Percentiles rank a stretch among this genome's conserved stretches.
Evolutionary conservation across 2,888 invertebrate species (phyloP).

Genomic region (Thysanoteuthis rhombus): DNA sequence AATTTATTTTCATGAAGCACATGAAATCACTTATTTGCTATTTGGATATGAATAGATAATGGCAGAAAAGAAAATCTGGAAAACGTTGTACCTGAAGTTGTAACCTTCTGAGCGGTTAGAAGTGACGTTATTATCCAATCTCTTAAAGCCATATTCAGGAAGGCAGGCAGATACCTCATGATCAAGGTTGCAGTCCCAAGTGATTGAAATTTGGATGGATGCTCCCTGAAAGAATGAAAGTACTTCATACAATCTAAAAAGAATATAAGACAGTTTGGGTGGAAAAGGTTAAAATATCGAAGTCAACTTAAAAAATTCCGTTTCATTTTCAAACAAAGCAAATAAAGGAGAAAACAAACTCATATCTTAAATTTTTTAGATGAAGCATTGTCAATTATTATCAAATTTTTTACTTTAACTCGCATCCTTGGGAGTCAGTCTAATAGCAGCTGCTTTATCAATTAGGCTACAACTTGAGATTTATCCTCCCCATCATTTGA

Average conservation of each 20-base stretch:
- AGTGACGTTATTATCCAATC: slow-evolving; percentile 63
- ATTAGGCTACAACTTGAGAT: too few species aligned
- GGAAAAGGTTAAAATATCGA: background rate
- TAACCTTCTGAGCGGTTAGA: slow-evolving; percentile 67
- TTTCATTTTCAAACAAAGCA: background rate
- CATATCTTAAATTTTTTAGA: too few species aligned
- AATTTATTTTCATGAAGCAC: too few species aligned
- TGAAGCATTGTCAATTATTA: too few species aligned
- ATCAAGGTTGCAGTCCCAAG: slow-evolving; percentile 71
- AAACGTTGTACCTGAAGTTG: slow-evolving; percentile 69
- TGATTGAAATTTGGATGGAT: slow-evolving; percentile 69
- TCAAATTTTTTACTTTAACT: too few species aligned
- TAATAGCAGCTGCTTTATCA: too few species aligned
- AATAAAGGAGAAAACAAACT: background rate
- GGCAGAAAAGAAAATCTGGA: background rate
- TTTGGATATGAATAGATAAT: too few species aligned
- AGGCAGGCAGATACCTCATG: slow-evolving; percentile 65
- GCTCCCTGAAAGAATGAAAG: slow-evolving; percentile 66
- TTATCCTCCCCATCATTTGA: too few species aligned
- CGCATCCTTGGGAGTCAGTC: too few species aligned
- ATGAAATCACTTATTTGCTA: too few species aligned
- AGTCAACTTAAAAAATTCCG: background rate
- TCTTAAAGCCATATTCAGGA: slow-evolving; percentile 69
- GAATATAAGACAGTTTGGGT: background rate
- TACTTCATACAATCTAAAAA: background rate